These are phyloP conservation scores for Enteromius argenteus DNA, from an alignment of 2,797 vertebrate species.

Conservation along the genomic window DNA sequence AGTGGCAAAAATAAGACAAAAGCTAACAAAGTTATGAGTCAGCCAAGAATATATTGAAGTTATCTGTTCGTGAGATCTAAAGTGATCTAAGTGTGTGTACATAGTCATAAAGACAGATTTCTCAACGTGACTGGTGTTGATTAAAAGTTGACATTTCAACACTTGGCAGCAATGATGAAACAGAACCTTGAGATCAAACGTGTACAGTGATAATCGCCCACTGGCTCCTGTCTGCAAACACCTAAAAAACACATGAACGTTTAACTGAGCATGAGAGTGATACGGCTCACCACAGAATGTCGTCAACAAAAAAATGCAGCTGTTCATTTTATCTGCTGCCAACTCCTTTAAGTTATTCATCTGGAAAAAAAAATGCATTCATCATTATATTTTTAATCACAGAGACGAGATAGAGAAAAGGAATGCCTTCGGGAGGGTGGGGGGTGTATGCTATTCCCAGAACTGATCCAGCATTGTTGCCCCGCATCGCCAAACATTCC, in stretches of 20 bases:
- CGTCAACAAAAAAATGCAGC: slow-evolving; percentile 68
- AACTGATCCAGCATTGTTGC: slow-evolving; percentile 81
- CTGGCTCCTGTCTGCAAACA: slow-evolving; percentile 53
- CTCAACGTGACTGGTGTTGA: slow-evolving; percentile 39
- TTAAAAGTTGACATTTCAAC: slow-evolving; percentile 60
- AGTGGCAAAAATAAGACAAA: slow-evolving; percentile 12
- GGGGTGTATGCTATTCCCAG: slow-evolving; percentile 78
- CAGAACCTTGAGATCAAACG: slow-evolving; percentile 49
- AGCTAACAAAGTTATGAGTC: neutral
- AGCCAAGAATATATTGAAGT: slow-evolving; percentile 58
- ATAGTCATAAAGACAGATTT: slow-evolving; percentile 38
- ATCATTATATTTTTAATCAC: slow-evolving; percentile 88
- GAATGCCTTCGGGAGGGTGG: slow-evolving; percentile 78
- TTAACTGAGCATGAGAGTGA: slow-evolving; percentile 73
- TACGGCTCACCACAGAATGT: slow-evolving; percentile 72
- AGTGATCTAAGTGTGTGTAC: slow-evolving; percentile 19
- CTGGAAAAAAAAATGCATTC: slow-evolving; percentile 83
- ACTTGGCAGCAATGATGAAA: slow-evolving; percentile 58
- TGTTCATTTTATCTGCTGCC: slow-evolving; percentile 81
- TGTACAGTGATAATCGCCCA: slow-evolving; percentile 53
- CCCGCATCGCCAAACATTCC: slow-evolving; percentile 81
- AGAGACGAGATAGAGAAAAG: slow-evolving; percentile 85
- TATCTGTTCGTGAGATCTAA: slow-evolving; percentile 27
- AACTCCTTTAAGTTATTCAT: slow-evolving; percentile 85
- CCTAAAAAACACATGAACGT: slow-evolving; percentile 65